Evolutionary conservation across 2,797 vertebrate species (phyloP), one percentile per base, ranked within the genome.

Genomic region (Enteromius argenteus): DNA sequence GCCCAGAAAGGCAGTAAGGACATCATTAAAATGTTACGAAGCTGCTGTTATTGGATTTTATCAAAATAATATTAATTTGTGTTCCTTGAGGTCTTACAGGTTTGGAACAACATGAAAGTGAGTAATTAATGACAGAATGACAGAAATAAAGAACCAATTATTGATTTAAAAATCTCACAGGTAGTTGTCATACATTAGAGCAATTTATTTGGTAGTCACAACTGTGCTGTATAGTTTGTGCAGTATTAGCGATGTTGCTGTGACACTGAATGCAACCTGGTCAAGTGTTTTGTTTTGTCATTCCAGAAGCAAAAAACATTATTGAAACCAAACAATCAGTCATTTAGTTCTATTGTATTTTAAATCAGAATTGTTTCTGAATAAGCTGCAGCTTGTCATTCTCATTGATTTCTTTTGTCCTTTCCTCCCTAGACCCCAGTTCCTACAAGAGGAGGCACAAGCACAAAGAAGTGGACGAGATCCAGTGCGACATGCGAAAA

Each of bases 401-500:
- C 19, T 78, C 23, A 35, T 42, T 32, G 15, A 69, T 69, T 69
- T 35, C 7, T 23, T 68, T 42, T 74, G 62, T 78, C 84, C 75
- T 89, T 69, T 84, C 84, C 76, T 71, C 39, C 77, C 53, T 74
- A 89, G 88, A 94, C 91, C 94, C 93, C 92, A 95, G 93, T 93
- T 95, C 95, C 91, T 95, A 96, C 90, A 98, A 97, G 88, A 96
- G 96, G 92, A 93, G 96, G 78, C 97, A 98, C 93, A 99, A 98
- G 89, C 95, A 95, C 56, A 94, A 95, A 2, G 98, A 99, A 92
- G 96, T 99, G 3, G 98, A 99, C 92, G 97, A 97, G 88, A 98
- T 98, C 93, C 96, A 99, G 91, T 97, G 96, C 6, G 97, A 99
- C 80, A 96, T 97, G 89, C 96, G 95, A 86, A 97, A 97, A 92